These are phyloP conservation scores for Aphaenogaster rudis DNA, from an alignment of 1,140 invertebrate species.

Conservation along the genomic window DNA sequence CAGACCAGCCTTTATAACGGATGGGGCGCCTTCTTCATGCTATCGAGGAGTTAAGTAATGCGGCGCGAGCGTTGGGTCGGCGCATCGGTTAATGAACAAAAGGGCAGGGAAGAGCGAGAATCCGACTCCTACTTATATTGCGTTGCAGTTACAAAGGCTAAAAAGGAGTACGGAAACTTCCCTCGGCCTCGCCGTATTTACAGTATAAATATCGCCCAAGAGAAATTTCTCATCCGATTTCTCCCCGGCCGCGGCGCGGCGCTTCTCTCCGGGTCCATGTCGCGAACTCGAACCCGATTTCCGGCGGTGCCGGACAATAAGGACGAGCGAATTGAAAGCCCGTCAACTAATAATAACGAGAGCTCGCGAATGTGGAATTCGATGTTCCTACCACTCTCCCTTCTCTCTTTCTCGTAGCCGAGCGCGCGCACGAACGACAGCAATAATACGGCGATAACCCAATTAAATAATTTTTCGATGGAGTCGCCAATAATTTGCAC, in stretches of 20 bases:
- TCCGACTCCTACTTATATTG: conserved; percentile 58
- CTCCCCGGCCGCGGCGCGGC: neutral
- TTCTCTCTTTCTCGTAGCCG: neutral
- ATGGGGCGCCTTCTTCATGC: conserved; percentile 39
- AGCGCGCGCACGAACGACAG: neutral
- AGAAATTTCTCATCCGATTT: neutral
- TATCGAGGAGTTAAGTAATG: conserved; percentile 60
- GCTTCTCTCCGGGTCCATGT: neutral
- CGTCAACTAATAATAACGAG: conserved; percentile 19
- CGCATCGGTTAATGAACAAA: conserved; percentile 64
- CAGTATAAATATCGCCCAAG: conserved; percentile 41
- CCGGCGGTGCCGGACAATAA: neutral
- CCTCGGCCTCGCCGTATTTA: conserved; percentile 15
- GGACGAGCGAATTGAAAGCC: neutral
- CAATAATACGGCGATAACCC: conserved; percentile 46
- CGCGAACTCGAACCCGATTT: conserved; percentile 39
- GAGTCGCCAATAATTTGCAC: conserved; percentile 23
- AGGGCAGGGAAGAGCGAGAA: conserved; percentile 29
- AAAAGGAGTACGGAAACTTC: conserved; percentile 44
- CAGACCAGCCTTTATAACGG: conserved; percentile 37
- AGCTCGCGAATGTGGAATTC: conserved; percentile 6
- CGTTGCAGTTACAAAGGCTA: conserved; percentile 59
- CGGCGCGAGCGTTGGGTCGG: conserved; percentile 31
- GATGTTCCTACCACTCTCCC: neutral
- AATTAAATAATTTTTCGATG: conserved; percentile 63